A percentile compares a stretch with the other conserved stretches of the same genome.
Conservation (phyloP, 2,888 invertebrate species). For the Drosophila affinis region DNA sequence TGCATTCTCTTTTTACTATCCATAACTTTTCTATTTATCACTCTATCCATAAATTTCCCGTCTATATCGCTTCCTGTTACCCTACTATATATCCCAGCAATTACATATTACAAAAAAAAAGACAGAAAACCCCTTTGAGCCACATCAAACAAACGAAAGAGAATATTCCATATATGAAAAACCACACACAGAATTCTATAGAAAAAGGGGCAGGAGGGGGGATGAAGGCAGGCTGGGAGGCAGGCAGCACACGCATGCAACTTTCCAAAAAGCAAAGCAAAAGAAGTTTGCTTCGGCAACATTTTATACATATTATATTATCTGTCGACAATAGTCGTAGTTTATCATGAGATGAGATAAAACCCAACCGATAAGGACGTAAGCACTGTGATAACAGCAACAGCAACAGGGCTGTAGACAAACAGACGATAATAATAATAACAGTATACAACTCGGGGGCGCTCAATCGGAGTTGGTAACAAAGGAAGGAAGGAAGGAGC, state of each 20-base stretch:
- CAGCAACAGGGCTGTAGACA: constrained; percentile 56
- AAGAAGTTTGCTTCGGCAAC: constrained; percentile 51
- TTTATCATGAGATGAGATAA: constrained; percentile 74
- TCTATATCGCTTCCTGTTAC: neutral
- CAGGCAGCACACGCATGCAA: constrained; percentile 29
- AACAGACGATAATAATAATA: constrained; percentile 77
- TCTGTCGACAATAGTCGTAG: constrained; percentile 65
- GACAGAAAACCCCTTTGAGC: constrained; percentile 32
- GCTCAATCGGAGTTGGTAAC: constrained; percentile 45
- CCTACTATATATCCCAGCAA: constrained; percentile 4
- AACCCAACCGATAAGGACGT: constrained; percentile 67
- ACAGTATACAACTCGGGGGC: constrained; percentile 55
- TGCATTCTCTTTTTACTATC: neutral
- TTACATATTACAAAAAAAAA: constrained; percentile 3
- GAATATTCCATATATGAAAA: constrained; percentile 22
- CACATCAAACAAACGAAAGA: constrained; percentile 18
- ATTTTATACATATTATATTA: constrained; percentile 60
- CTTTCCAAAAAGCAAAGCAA: constrained; percentile 23
- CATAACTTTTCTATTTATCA: neutral
- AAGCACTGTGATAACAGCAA: constrained; percentile 69
- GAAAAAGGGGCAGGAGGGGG: neutral
- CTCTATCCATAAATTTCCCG: neutral
- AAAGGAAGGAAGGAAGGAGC: constrained; percentile 28
- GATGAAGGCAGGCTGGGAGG: neutral
- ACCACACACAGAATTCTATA: constrained; percentile 15